Percentiles rank a stretch among this genome's conserved stretches.
Conservation (phyloP, 2,797 vertebrate species). For the Sylvilagus floridanus region DNA sequence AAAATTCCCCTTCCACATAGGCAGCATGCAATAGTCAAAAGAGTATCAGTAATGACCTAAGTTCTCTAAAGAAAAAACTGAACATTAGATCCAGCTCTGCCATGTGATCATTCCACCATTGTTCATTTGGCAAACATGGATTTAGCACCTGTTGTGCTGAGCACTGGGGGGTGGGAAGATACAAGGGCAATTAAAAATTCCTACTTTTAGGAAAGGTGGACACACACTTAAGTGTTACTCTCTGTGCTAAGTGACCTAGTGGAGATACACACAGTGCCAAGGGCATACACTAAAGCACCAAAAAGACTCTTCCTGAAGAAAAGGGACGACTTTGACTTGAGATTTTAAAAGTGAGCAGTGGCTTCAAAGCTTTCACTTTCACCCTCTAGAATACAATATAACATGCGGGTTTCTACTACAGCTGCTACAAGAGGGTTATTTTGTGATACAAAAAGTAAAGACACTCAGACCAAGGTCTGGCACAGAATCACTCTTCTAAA, state of each 20-base stretch:
- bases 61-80: too few relatives aligned
- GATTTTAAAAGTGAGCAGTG: conserved; percentile 6
- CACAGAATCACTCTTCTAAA: neutral
- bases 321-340: neutral
- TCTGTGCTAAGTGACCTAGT: neutral
- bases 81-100: neutral
- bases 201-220: neutral
- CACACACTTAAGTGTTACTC: neutral
- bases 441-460: neutral
- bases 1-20: neutral
- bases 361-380: neutral
- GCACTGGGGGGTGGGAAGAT: neutral
- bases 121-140: neutral
- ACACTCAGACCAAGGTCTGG: neutral
- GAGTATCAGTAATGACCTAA: neutral
- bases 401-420: neutral
- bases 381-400: neutral
- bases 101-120: neutral
- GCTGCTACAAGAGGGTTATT: neutral
- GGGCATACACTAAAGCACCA: neutral
- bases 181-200: neutral
- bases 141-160: neutral
- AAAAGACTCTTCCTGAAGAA: neutral
- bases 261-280: fast-evolving
- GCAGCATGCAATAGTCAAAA: neutral